Percentiles rank a stretch among this genome's conserved stretches.
Conservation (phyloP, 2,888 invertebrate species). For the Brenthis ino region DNA sequence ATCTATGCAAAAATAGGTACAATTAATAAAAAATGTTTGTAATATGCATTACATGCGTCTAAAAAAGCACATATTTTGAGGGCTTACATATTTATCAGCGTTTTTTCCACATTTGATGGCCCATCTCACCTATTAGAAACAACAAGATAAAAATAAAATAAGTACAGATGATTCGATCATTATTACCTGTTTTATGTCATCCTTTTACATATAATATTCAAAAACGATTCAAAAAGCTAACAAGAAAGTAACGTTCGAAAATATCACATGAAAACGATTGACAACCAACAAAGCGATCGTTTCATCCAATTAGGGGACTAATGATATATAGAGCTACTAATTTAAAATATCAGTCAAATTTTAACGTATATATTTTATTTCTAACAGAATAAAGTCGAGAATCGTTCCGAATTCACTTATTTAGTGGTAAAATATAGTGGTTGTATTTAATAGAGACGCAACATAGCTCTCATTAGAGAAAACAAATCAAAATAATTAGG, state of each 20-base stretch:
- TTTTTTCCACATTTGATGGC: no score
- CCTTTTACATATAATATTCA: not conserved
- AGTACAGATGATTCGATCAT: no score
- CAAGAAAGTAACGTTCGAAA: constrained; percentile 20
- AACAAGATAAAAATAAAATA: no score
- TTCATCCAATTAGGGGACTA: constrained; percentile 68
- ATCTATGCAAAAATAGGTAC: no score
- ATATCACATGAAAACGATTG: constrained; percentile 34
- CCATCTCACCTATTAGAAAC: no score
- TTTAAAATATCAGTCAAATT: constrained; percentile 21
- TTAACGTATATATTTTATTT: constrained; percentile 23
- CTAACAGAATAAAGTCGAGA: constrained; percentile 37
- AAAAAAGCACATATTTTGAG: no score
- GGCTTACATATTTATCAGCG: no score
- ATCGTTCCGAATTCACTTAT: constrained; percentile 24
- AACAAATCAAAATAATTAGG: constrained; percentile 80
- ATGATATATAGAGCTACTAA: constrained; percentile 54
- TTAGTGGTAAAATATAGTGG: not conserved
- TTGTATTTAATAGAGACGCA: constrained; percentile 55
- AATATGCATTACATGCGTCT: no score
- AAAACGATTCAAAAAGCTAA: constrained; percentile 10
- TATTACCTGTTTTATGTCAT: no score
- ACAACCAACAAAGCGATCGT: constrained; percentile 63
- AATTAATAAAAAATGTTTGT: no score
- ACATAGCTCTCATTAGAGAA: constrained; percentile 70